Evolutionary conservation across 2,888 invertebrate species (phyloP), one percentile per base, ranked within the genome.

Genomic region (Polydrusus pterygomalis): DNA sequence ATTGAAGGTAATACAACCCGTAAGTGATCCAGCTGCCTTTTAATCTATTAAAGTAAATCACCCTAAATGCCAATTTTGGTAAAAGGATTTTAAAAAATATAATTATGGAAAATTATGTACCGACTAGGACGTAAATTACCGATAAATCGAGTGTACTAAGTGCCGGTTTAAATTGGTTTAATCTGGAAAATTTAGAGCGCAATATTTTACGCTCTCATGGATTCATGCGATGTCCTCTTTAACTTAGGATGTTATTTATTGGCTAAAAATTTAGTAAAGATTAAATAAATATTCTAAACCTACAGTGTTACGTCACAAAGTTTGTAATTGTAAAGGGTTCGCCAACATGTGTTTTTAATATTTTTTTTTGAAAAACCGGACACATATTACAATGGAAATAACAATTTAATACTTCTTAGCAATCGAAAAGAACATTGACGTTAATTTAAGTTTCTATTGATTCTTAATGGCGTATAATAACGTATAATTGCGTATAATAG

Each of bases 41-140:
- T 38, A 60, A 60, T 60, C 38, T 38, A 60, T 60, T 60, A 60
- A 60, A 60, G 58, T 38, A 60, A 60, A 60, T 60, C 58, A 60
- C 18, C 58, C 30, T 60, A 60, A 60, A 60, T 60, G 58, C 58
- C 58, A 60, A 60, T 60, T 60, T 60, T 18, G 58, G 58, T 60
- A 70, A 70, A 56, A 56, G 54, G 56, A 69, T 40, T 70, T 70
- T 70, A 62, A 11, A 40, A 69, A 70, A 70, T 60, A 70, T 60
- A 70, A 70, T 69, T 69, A 69, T 40, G 69, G 69, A 69, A 69
- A 69, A 69, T 70, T 70, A 62, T 60, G 30, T 58, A 47, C 60
- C 60, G 34, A 49, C 38, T 60, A 38, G 58, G 38, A 60, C 38
- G 58, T 60, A 60, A 60, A 60, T 60, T 60, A 60, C 58, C 58